Evolutionary conservation across 1,140 invertebrate species (phyloP).

Genomic region (Geopemphigus sp.): DNA sequence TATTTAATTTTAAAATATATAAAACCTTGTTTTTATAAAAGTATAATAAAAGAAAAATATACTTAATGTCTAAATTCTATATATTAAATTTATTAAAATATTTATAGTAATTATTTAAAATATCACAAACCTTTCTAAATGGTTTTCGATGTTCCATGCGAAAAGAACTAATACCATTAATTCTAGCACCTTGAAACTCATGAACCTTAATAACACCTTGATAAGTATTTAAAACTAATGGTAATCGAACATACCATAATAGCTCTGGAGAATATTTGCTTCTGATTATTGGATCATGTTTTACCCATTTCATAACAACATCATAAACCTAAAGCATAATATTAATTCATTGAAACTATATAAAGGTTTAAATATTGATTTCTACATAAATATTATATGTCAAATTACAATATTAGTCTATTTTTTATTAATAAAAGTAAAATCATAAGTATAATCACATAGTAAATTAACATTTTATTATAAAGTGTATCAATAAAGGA

Average conservation of each 20-base stretch:
- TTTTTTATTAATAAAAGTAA: too few species aligned
- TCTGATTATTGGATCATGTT: conserved; percentile 6
- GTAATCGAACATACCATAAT: conserved; percentile 28
- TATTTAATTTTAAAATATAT: too few species aligned
- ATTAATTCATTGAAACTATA: neutral
- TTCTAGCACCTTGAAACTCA: conserved; percentile 16
- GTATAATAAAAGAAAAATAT: too few species aligned
- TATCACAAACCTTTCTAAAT: conserved; percentile 5
- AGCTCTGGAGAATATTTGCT: neutral
- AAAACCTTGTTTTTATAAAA: too few species aligned
- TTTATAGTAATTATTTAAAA: neutral
- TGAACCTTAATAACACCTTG: conserved; percentile 3
- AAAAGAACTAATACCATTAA: conserved; percentile 24
- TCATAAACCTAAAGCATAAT: conserved; percentile 19
- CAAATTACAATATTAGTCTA: too few species aligned
- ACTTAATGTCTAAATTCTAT: too few species aligned
- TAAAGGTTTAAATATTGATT: too few species aligned
- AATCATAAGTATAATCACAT: too few species aligned
- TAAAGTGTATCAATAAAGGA: too few species aligned
- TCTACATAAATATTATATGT: too few species aligned
- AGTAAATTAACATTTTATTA: too few species aligned
- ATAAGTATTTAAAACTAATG: conserved; percentile 32
- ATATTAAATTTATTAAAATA: neutral
- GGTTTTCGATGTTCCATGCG: conserved; percentile 28
- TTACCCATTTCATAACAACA: conserved; percentile 39